phyloP scores from a whole-genome alignment of 2,113 vertebrate genomes.

The Phodopus roborovskii region DNA sequence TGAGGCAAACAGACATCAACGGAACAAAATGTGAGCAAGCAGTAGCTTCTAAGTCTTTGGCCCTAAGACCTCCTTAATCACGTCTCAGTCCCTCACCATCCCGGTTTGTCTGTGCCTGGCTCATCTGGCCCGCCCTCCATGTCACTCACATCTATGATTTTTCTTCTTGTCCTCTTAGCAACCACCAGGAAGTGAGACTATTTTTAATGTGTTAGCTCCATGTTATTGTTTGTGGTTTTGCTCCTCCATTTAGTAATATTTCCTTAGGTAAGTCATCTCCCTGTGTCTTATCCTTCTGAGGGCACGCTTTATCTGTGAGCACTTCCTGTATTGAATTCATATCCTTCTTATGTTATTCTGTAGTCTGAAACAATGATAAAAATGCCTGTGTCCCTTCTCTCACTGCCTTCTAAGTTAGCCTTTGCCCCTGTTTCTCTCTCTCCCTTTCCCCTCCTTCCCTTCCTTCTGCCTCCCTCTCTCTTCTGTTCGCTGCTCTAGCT shows the following conservation, averaged over 20 bases:
- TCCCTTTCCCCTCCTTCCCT: rapidly evolving
- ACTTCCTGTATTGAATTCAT: not conserved
- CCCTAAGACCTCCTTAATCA: not conserved
- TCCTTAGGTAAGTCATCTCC: not conserved
- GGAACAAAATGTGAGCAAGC: not conserved
- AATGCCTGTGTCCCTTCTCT: not conserved
- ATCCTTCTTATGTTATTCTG: conserved; percentile 31
- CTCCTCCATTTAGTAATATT: not conserved
- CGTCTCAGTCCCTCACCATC: not conserved
- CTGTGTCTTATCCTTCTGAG: not conserved
- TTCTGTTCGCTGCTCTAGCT: not conserved
- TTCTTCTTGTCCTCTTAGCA: not conserved
- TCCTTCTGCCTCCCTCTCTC: rapidly evolving
- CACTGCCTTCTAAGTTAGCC: not conserved
- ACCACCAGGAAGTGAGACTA: not conserved
- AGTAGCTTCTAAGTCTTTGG: not conserved
- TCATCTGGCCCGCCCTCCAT: not conserved
- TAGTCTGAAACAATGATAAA: not conserved
- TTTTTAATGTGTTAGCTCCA: not conserved
- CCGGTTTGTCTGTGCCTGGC: not conserved
- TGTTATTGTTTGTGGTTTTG: not conserved
- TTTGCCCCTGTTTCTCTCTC: rapidly evolving
- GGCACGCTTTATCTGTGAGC: not conserved
- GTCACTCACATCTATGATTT: not conserved
- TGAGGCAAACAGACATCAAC: not conserved